phyloP scores from a whole-genome alignment of 2,888 invertebrate species.

The Lasioglossum marginatum region DNA sequence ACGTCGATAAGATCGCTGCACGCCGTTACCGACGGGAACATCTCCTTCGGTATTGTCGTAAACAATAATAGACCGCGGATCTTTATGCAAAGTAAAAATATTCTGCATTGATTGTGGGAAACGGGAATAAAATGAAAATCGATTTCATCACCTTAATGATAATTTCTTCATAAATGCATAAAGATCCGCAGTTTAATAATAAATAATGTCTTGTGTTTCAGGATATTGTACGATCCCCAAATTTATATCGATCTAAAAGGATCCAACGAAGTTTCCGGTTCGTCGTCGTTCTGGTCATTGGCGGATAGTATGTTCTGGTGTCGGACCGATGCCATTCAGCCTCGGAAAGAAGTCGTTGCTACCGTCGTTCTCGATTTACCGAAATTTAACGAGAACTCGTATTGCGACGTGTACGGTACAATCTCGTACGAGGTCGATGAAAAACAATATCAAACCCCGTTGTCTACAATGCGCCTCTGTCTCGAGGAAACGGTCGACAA shows the following conservation, averaged over 20 bases:
- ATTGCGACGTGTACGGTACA: slow-evolving; percentile 71
- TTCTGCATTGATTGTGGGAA: no score
- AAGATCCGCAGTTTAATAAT: no score
- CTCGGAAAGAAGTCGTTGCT: slow-evolving; percentile 65
- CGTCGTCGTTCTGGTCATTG: slow-evolving; percentile 76
- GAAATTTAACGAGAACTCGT: slow-evolving; percentile 65
- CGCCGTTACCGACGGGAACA: background rate
- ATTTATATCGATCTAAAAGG: slow-evolving; percentile 67
- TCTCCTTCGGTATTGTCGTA: background rate
- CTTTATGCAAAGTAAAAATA: no score
- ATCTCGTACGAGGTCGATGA: slow-evolving; percentile 75
- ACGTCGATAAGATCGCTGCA: background rate
- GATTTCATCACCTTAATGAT: no score
- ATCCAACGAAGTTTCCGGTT: slow-evolving; percentile 65
- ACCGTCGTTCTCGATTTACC: slow-evolving; percentile 77
- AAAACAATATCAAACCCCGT: slow-evolving; percentile 73
- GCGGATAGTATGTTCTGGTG: slow-evolving; percentile 68
- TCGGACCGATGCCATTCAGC: slow-evolving; percentile 63
- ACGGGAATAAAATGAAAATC: no score
- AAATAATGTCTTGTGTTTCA: slow-evolving; percentile 56
- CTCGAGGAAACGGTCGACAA: slow-evolving; percentile 67
- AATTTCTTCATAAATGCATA: no score
- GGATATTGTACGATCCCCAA: slow-evolving; percentile 68
- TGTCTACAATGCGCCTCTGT: slow-evolving; percentile 68
- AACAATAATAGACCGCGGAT: background rate